Conservation (phyloP, 2,797 vertebrate genomes). For the Tadarida brasiliensis region DNA sequence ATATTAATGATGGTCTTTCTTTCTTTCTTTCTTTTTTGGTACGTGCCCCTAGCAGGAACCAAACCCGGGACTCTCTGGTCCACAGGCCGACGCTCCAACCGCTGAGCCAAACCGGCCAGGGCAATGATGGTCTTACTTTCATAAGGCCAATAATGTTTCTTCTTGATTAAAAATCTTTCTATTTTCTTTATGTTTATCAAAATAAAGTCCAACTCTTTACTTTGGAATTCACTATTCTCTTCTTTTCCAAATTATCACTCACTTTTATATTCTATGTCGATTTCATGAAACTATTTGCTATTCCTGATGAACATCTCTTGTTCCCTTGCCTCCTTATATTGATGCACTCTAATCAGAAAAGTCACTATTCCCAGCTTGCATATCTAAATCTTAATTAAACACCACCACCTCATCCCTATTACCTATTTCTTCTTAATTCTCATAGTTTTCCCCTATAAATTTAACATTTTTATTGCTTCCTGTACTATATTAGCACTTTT, state of each 20-base stretch:
- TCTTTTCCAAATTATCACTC: neutral
- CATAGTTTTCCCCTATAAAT: neutral
- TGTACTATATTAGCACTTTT: neutral
- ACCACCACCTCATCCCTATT: neutral
- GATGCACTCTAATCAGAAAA: neutral
- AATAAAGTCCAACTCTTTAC: conserved; percentile 27
- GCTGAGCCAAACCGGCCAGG: too few relatives aligned
- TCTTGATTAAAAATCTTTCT: conserved; percentile 35
- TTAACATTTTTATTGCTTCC: neutral
- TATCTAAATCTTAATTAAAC: neutral
- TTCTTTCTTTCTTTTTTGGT: too few relatives aligned
- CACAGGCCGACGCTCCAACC: too few relatives aligned
- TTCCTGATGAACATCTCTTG: neutral
- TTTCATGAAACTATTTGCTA: conserved; percentile 31
- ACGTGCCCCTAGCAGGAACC: too few relatives aligned
- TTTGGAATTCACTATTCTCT: neutral
- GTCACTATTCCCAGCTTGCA: neutral
- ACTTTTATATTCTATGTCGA: neutral
- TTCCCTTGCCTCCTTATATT: neutral
- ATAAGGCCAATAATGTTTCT: neutral
- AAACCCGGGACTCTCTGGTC: too few relatives aligned
- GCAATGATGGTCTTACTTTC: neutral
- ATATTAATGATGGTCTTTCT: neutral
- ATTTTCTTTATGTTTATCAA: conserved; percentile 40
- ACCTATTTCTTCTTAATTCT: neutral